phyloP scores from a whole-genome alignment of 2,113 vertebrate genomes.

The Corythornis vintsioides region DNA sequence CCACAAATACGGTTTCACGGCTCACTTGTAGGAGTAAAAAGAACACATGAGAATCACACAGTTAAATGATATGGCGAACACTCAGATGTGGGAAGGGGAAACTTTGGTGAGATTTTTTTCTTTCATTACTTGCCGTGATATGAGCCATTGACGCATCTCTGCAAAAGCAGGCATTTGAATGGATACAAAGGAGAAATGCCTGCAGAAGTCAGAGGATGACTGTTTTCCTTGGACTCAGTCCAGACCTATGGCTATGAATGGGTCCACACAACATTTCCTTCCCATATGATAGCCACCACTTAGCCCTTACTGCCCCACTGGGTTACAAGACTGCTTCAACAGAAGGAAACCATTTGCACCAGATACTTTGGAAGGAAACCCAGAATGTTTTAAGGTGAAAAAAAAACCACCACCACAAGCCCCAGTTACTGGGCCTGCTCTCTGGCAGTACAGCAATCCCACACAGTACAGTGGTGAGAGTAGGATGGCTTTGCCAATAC shows the following conservation, averaged over 20 bases:
- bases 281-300: neutral
- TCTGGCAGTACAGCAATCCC: neutral
- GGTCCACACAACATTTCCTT: neutral
- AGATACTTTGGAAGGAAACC: neutral
- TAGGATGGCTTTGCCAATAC: neutral
- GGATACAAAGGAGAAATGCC: neutral
- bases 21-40: neutral
- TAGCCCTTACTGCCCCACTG: neutral
- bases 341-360: neutral
- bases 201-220: neutral
- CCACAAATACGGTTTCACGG: neutral
- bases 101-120: neutral
- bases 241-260: neutral
- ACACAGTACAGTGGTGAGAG: fast-evolving
- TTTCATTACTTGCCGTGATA: neutral
- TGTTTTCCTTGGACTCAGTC: neutral
- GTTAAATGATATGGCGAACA: neutral
- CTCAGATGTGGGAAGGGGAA: slow-evolving; percentile 8
- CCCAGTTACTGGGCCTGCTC: neutral
- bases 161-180: neutral
- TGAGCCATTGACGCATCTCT: neutral
- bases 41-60: neutral
- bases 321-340: fast-evolving
- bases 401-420: neutral
- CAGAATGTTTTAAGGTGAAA: neutral